Conservation (phyloP, 2,888 invertebrate species). For the Nomada ferruginata region DNA sequence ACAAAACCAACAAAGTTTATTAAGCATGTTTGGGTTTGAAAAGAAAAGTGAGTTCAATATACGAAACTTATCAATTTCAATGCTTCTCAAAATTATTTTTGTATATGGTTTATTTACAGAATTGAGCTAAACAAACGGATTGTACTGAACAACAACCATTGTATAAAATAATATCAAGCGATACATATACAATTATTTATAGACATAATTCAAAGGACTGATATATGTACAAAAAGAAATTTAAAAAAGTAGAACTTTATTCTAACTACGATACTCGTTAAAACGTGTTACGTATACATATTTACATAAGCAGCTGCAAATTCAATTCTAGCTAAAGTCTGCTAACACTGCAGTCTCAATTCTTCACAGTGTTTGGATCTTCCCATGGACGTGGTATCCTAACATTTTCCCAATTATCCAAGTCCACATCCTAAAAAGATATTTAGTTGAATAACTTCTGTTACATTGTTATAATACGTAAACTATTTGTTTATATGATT, state of each 20-base stretch:
- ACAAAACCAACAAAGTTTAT: slow-evolving; percentile 86
- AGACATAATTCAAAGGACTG: background rate
- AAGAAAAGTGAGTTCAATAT: slow-evolving; percentile 71
- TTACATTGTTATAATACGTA: background rate
- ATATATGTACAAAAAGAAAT: background rate
- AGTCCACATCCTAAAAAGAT: slow-evolving; percentile 85
- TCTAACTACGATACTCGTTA: background rate
- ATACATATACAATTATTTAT: slow-evolving; percentile 3
- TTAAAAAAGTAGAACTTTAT: background rate
- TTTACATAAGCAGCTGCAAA: background rate
- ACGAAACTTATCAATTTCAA: slow-evolving; percentile 4
- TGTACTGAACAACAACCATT: background rate
- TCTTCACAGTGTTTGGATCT: slow-evolving; percentile 78
- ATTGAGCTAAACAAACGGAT: slow-evolving; percentile 4
- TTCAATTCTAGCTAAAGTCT: background rate
- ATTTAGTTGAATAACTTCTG: background rate
- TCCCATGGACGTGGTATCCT: slow-evolving; percentile 96
- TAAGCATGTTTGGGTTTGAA: slow-evolving; percentile 89
- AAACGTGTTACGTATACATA: background rate
- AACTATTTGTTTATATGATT: background rate
- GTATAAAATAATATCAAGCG: background rate
- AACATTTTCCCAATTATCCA: slow-evolving; percentile 94
- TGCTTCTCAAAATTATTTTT: background rate
- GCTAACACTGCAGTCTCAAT: background rate
- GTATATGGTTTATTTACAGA: slow-evolving; percentile 26